Base-by-base conservation (phyloP, 1,140 invertebrate genomes). In the Mizuhopecten yessoensis region DNA sequence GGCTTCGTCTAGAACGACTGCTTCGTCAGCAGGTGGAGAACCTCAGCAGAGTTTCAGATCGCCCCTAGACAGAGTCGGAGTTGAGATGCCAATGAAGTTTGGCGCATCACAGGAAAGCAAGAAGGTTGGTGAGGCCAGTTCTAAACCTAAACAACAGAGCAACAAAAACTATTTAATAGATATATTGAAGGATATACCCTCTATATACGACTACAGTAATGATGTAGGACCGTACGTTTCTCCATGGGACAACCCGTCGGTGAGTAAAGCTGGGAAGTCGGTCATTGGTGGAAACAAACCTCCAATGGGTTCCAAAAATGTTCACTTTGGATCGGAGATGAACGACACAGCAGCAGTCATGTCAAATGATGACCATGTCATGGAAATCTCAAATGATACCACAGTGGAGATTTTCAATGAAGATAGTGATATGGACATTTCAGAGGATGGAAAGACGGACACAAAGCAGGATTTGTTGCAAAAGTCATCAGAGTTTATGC, bases 171-270 rank as follows among this genome's bases (percentile, higher is more conserved):
- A 75, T 17, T 75, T 75, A n/a, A 75, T 75, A 17, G 57, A 75
- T 75, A 75, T 75, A 75, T 29, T 75, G 57, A 75, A 75, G 57
- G 57, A 75, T 11, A 75, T 75, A 29, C 57, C 57, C 23, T 75
- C 57, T 29, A 75, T 75, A 29, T 75, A 75, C 29, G 57, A 75
- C 5, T 75, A 5, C 57, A 75, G 57, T 75, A 75, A 75, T 29
- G 57, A 75, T 29, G 57, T 7, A 29, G n/a, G n/a, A 7, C n/a
- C 9, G 23, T 45, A 45, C 17, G 11, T 75, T 29, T 75, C 57
- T 1, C 57, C 57, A 29, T 75, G 57, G 57, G 57, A 75, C 57
- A 75, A 75, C n/a, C 57, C 57, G 0, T 75, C 57, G 5, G 11
- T 75, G n/a, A 75, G 5, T 29, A 5, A n/a, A 29, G 5, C 23